Evolutionary conservation across 2,797 vertebrate species (phyloP).

Genomic region (Tympanoctomys barrerae): DNA sequence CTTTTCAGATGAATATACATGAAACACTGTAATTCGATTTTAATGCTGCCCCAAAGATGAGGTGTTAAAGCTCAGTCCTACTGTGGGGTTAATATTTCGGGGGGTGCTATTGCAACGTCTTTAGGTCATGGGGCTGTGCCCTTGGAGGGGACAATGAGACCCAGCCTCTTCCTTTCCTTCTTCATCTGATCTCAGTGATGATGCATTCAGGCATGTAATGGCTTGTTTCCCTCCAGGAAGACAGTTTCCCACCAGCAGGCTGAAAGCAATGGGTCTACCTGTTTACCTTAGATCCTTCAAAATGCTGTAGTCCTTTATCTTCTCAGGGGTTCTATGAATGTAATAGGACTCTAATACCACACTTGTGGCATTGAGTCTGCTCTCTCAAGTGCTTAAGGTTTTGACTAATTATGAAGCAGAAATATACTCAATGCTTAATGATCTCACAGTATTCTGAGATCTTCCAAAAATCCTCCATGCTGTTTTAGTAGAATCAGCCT

Average conservation of each 20-base stretch:
- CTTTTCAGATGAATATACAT: background rate
- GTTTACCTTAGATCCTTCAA: background rate
- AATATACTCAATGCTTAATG: background rate
- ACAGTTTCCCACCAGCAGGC: background rate
- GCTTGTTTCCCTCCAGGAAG: background rate
- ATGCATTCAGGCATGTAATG: too few relatives aligned
- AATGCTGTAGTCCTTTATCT: background rate
- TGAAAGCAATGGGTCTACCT: too few relatives aligned
- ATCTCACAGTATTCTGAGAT: background rate
- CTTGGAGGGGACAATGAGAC: background rate
- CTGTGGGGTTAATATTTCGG: background rate
- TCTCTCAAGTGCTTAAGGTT: background rate
- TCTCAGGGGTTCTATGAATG: too few relatives aligned
- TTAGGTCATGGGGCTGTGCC: background rate
- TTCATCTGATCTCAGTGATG: background rate
- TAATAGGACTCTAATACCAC: background rate
- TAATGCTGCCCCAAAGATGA: accelerated
- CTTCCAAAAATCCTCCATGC: background rate
- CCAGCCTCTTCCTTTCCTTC: accelerated
- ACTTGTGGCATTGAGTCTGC: background rate
- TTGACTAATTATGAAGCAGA: background rate
- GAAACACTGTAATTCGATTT: background rate
- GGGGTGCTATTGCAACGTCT: background rate
- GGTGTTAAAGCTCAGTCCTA: background rate
- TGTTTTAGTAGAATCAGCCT: background rate